phyloP scores from a whole-genome alignment of 2,113 vertebrate genomes.

The Chunga burmeisteri region DNA sequence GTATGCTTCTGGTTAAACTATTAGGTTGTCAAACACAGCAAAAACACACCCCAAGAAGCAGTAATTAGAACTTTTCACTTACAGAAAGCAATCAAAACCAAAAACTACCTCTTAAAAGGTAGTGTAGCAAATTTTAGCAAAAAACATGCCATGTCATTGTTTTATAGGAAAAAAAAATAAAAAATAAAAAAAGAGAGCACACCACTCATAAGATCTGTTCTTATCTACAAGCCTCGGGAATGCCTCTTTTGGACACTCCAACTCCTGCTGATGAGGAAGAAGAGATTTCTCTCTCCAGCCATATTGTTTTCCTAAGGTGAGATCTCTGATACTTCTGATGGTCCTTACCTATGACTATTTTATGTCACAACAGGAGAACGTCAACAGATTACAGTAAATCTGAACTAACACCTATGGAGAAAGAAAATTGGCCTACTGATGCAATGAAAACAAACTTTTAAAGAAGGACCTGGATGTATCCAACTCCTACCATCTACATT shows the following conservation, averaged over 20 bases:
- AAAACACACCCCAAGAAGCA: not conserved
- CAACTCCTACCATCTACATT: not conserved
- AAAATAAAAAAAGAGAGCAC: not conserved
- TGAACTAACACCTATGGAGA: not conserved
- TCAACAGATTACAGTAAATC: not conserved
- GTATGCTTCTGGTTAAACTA: not conserved
- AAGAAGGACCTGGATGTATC: not conserved
- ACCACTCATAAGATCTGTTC: not conserved
- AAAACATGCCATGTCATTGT: not conserved
- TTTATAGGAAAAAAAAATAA: accelerated
- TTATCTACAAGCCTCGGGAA: not conserved
- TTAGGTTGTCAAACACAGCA: not conserved
- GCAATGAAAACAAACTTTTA: not conserved
- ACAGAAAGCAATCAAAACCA: not conserved
- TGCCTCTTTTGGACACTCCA: not conserved
- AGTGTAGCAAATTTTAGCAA: not conserved
- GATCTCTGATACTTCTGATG: not conserved
- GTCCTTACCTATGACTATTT: not conserved
- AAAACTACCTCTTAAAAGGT: not conserved
- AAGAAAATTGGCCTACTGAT: not conserved
- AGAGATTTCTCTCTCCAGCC: not conserved
- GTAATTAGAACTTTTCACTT: not conserved
- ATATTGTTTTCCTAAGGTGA: not conserved
- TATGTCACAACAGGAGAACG: not conserved
- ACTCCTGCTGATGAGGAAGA: not conserved